These are phyloP conservation scores for Sclerurus mexicanus DNA, from an alignment of 2,113 vertebrate species.

Conservation along the genomic window DNA sequence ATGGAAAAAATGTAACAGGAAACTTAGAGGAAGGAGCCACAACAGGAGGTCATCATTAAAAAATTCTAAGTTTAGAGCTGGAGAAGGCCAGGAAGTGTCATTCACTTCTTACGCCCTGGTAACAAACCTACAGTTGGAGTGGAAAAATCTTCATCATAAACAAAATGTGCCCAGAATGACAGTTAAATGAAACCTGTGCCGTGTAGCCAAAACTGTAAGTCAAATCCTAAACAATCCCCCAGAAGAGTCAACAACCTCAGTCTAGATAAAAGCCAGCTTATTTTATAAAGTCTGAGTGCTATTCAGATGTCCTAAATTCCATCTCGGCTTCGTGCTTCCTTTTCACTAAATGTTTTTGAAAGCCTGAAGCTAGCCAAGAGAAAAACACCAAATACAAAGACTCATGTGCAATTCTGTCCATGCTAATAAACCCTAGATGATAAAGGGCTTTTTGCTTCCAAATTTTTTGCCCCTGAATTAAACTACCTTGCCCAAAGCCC, in stretches of 20 bases:
- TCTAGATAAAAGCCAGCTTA: slow-evolving; percentile 13
- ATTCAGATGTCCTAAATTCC: slow-evolving; percentile 27
- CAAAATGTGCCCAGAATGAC: not conserved
- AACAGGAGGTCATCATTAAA: slow-evolving; percentile 17
- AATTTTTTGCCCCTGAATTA: not conserved
- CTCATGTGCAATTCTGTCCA: not conserved
- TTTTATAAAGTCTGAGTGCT: not conserved
- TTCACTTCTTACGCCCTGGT: not conserved
- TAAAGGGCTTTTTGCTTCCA: slow-evolving; percentile 5
- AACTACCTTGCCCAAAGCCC: not conserved
- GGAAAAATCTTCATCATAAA: not conserved
- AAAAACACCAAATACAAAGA: not conserved
- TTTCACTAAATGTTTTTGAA: not conserved
- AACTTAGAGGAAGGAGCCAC: not conserved
- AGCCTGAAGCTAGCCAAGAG: not conserved
- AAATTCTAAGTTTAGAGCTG: slow-evolving; percentile 8
- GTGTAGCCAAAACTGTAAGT: not conserved
- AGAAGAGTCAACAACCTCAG: not conserved
- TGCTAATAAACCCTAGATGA: not conserved
- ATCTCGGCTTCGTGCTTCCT: not conserved
- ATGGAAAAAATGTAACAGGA: slow-evolving; percentile 24
- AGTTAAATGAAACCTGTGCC: not conserved
- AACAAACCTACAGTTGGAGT: not conserved
- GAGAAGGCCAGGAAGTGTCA: not conserved
- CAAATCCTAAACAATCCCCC: not conserved